These are phyloP conservation scores for Nymphalis c-album DNA, from an alignment of 2,888 invertebrate genomes.

Conservation along the genomic window DNA sequence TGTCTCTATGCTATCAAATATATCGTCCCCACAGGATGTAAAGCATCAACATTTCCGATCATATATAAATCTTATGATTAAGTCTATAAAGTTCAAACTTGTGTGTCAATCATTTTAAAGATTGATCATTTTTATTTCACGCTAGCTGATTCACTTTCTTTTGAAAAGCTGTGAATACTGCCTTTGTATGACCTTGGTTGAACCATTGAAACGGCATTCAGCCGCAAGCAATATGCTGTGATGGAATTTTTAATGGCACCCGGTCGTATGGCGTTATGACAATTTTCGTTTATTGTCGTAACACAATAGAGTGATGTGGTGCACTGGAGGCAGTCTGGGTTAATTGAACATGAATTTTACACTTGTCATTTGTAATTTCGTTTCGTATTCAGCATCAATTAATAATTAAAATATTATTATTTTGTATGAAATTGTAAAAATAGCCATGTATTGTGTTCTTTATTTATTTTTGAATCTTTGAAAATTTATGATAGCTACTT, in stretches of 20 bases:
- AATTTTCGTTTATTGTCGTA: constrained; percentile 60
- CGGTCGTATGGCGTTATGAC: constrained; percentile 57
- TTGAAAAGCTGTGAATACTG: constrained; percentile 55
- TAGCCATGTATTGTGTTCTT: too few species aligned
- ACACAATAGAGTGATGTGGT: constrained; percentile 44
- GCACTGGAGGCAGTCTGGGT: constrained; percentile 31
- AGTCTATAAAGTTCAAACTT: neutral
- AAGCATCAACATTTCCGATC: neutral
- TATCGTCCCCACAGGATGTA: neutral
- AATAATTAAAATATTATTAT: constrained; percentile 13
- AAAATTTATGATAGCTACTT: too few species aligned
- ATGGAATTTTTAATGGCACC: constrained; percentile 75
- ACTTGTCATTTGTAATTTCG: constrained; percentile 32
- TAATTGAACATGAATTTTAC: constrained; percentile 64
- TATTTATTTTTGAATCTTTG: too few species aligned
- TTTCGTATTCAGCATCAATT: neutral
- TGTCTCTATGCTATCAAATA: neutral
- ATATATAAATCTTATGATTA: neutral
- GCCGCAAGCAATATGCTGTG: constrained; percentile 59
- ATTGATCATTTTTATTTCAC: constrained; percentile 28
- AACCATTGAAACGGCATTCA: constrained; percentile 41
- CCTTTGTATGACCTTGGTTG: constrained; percentile 61
- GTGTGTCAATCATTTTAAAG: neutral
- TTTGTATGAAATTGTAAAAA: constrained; percentile 6
- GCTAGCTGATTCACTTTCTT: constrained; percentile 39